Conservation (phyloP, 2,888 invertebrate genomes). For the Melieria picta region DNA sequence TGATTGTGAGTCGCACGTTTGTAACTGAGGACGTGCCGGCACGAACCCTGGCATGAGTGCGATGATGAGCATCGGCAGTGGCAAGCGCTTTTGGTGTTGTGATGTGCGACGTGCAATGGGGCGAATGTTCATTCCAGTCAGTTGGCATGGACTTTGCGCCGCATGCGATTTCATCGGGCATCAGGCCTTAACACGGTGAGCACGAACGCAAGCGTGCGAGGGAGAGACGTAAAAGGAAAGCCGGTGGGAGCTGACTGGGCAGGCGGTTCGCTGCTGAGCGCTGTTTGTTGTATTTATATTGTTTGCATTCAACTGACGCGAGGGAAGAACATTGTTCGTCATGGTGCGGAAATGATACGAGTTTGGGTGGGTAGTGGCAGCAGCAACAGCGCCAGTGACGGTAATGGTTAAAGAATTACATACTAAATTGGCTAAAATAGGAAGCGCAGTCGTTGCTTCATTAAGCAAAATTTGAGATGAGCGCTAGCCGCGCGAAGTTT, state of each 20-base stretch:
- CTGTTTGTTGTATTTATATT: constrained; percentile 17
- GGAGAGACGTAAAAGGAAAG: constrained; percentile 41
- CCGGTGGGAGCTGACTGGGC: constrained; percentile 40
- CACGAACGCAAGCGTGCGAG: constrained; percentile 26
- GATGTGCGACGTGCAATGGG: background rate
- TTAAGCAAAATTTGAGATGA: constrained; percentile 58
- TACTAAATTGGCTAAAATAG: constrained; percentile 64
- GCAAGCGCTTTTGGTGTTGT: background rate
- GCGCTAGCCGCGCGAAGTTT: constrained; percentile 30
- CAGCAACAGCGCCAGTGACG: constrained; percentile 13
- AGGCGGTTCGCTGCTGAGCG: constrained; percentile 14
- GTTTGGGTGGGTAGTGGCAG: too few species aligned
- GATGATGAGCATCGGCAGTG: too few species aligned
- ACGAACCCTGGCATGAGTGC: too few species aligned
- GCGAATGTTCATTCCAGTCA: too few species aligned
- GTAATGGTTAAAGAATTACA: constrained; percentile 64
- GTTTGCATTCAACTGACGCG: constrained; percentile 25
- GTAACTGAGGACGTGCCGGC: constrained; percentile 12
- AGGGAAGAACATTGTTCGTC: too few species aligned
- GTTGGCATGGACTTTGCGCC: constrained; percentile 34
- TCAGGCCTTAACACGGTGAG: constrained; percentile 35
- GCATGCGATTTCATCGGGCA: constrained; percentile 39
- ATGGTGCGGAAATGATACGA: too few species aligned
- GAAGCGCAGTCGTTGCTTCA: constrained; percentile 60
- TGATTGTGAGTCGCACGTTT: constrained; percentile 29